Base-by-base conservation (phyloP, 1,140 invertebrate genomes). In the Drosophila ercepeae region DNA sequence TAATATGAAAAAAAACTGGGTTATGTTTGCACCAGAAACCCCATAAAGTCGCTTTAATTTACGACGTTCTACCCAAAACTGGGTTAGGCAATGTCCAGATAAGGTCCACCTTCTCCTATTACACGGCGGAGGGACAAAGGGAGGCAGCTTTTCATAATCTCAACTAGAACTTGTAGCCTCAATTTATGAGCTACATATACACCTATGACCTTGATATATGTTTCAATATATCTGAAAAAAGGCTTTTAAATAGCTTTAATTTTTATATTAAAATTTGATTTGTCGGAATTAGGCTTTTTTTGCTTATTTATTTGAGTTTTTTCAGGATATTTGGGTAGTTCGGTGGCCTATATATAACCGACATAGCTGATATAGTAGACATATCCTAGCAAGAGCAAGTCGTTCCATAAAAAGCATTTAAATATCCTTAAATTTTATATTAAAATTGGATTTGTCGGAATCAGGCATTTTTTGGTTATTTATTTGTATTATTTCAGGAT, bases 51-150 rank as follows among this genome's bases (percentile, higher is more conserved):
- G 45, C 48, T 18, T 60, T 55, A 49, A 82, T 82, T 86, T 88
- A 86, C 65, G 60, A 71, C 39, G 34, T 51, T 67, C 36, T 48
- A 51, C 45, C 64, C 16, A 19, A 36, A 86, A 88, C 59, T 86
- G 44, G 82, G 82, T 82, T 88, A 82, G 32, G 16, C 50, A 54
- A 69, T 34, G 29, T 41, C 60, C 72, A 77, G 78, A 81, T 81
- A 81, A 81, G 77, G 14, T 18, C 58, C 45, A 23, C 50, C 21
- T 9, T 6, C 36, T 6, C 36, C 14, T 16, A 5, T 9, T 13
- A 16, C 34, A 2, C 21, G 21, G 21, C 3, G 21, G 21, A 5
- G 7, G 23, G 36, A 42, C 54, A 42, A 29, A 51, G 29, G 13
- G 18, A 18, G 23, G 13, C 14, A 25, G 14, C 45, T 19, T 39